phyloP scores from a whole-genome alignment of 1,140 invertebrate species.

The Penaeus indicus region DNA sequence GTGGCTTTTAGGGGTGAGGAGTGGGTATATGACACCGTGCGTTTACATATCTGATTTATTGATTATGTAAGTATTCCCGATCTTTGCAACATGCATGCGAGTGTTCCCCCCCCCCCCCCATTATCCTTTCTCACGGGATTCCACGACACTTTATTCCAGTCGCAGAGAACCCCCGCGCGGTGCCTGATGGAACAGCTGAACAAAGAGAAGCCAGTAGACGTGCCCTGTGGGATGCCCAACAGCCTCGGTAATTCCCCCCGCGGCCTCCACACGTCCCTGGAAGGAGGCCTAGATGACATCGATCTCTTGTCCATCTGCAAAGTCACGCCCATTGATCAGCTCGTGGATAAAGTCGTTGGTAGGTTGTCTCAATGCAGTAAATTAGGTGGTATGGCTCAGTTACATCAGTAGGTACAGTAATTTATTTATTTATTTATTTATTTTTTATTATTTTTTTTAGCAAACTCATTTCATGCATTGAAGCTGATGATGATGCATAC shows the following conservation, averaged over 20 bases:
- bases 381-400: not conserved
- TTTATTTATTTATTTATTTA: too few species aligned
- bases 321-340: constrained; percentile 53
- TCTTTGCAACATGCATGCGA: too few species aligned
- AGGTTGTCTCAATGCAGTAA: not conserved
- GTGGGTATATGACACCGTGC: too few species aligned
- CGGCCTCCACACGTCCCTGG: constrained; percentile 69
- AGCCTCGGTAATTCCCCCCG: constrained; percentile 66
- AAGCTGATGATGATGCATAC: too few species aligned
- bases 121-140: constrained; percentile 37
- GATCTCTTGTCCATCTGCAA: constrained; percentile 69
- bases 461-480: too few species aligned
- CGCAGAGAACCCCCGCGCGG: constrained; percentile 53
- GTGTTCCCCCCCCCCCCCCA: not conserved
- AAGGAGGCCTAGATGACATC: constrained; percentile 70
- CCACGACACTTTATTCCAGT: constrained; percentile 52
- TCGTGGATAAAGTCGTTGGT: constrained; percentile 63
- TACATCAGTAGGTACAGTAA: too few species aligned
- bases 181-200: constrained; percentile 61
- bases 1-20: not conserved
- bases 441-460: too few species aligned
- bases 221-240: not conserved
- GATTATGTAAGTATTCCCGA: too few species aligned
- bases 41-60: too few species aligned
- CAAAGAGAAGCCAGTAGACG: constrained; percentile 36